Evolutionary conservation across 1,140 invertebrate genomes (phyloP).

Genomic region (Gryllus bimaculatus): DNA sequence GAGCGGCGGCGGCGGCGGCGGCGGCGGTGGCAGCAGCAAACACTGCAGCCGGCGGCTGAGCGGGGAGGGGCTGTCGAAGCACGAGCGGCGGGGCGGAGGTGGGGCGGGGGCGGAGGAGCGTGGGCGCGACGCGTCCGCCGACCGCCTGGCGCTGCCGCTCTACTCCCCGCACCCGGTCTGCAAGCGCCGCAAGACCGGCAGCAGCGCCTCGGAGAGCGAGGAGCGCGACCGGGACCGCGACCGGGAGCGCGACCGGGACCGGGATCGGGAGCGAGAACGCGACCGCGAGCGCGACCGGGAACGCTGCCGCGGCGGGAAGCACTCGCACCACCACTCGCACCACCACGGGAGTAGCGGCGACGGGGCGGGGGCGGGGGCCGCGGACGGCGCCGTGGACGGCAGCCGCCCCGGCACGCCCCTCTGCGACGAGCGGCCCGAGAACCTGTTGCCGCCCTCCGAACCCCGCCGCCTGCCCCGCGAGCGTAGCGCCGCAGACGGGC

Average conservation of each 20-base stretch:
- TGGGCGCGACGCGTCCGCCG: constrained; percentile 11
- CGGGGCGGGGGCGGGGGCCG: constrained; percentile 32
- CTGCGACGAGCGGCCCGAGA: constrained; percentile 72
- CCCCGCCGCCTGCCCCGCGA: constrained; percentile 52
- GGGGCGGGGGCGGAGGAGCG: background rate
- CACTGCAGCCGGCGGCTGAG: constrained; percentile 17
- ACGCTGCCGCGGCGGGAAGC: constrained; percentile 14
- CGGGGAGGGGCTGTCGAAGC: constrained; percentile 11
- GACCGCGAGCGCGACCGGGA: constrained; percentile 25
- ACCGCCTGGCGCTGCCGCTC: constrained; percentile 24
- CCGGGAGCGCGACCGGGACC: constrained; percentile 26
- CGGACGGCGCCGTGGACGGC: constrained; percentile 39
- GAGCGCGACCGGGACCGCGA: constrained; percentile 25
- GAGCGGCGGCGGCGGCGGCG: constrained; percentile 17
- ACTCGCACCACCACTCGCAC: constrained; percentile 30
- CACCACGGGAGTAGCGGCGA: constrained; percentile 26
- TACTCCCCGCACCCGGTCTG: constrained; percentile 30
- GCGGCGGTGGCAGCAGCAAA: constrained; percentile 7
- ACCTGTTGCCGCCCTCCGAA: constrained; percentile 52
- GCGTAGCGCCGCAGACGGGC: constrained; percentile 48
- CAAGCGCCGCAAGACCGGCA: constrained; percentile 35
- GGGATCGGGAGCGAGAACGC: constrained; percentile 26
- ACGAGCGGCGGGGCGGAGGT: background rate
- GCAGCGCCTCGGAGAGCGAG: constrained; percentile 31
- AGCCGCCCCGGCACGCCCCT: constrained; percentile 72